These are phyloP conservation scores for Mormyrus hasselquistii DNA, from an alignment of 2,797 vertebrate genomes.

Conservation along the genomic window DNA sequence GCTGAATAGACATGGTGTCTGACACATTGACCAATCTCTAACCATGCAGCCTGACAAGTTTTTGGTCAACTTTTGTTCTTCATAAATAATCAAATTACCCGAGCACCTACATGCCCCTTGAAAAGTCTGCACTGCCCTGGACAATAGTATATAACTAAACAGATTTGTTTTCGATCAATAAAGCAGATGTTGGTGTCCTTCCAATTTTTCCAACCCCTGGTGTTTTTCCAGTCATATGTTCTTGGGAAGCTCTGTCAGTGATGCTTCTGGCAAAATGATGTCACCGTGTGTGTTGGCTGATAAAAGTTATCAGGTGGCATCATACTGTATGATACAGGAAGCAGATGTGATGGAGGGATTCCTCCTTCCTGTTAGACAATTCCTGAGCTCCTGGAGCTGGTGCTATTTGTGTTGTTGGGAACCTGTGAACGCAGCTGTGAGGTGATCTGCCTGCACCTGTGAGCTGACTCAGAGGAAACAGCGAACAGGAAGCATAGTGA, in stretches of 20 bases:
- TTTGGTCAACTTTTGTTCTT: background rate
- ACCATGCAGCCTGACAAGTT: background rate
- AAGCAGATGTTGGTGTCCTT: background rate
- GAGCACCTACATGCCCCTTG: background rate
- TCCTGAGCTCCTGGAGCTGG: slow-evolving; percentile 9
- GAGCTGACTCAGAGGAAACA: slow-evolving; percentile 29
- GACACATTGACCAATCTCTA: background rate
- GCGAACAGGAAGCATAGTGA: slow-evolving; percentile 34
- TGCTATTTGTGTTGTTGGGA: background rate
- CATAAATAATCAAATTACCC: background rate
- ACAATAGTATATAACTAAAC: background rate
- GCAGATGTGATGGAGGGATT: slow-evolving; percentile 53
- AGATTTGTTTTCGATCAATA: background rate
- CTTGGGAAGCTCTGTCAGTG: background rate
- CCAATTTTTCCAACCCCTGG: background rate
- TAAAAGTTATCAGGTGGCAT: slow-evolving; percentile 20
- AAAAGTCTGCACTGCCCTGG: background rate
- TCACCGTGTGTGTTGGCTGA: background rate
- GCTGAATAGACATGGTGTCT: background rate
- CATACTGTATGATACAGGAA: slow-evolving; percentile 56
- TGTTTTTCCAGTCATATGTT: background rate
- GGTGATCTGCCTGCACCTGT: slow-evolving; percentile 40
- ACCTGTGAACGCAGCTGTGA: slow-evolving; percentile 30
- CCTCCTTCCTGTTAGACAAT: slow-evolving; percentile 61
- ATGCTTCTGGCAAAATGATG: background rate